Percentiles rank a stretch among this genome's conserved stretches.
phyloP scores from a whole-genome alignment of 2,113 vertebrate species.

The Neopipo cinnamomea region DNA sequence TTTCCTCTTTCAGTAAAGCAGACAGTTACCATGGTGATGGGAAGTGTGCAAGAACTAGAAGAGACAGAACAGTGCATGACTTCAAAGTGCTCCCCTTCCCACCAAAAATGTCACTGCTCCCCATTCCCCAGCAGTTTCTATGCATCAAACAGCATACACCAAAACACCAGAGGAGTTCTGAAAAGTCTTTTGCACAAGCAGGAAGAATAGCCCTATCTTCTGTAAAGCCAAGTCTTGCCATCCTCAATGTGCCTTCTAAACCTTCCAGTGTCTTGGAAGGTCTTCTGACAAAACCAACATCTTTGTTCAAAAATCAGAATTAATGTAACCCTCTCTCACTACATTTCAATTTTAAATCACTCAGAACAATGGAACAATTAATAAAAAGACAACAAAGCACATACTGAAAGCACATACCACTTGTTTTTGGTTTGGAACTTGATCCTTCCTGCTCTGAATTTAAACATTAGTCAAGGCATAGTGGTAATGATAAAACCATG shows the following conservation, averaged over 20 bases:
- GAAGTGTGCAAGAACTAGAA: constrained; percentile 9
- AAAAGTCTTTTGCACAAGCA: neutral
- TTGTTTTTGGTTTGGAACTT: neutral
- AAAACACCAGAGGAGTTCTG: neutral
- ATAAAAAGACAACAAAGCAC: neutral
- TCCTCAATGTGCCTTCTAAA: neutral
- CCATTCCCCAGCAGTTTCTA: neutral
- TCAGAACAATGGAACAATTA: neutral
- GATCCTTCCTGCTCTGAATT: neutral
- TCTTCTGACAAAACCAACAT: neutral
- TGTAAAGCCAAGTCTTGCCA: neutral
- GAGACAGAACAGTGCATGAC: constrained; percentile 49
- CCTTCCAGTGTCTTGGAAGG: neutral
- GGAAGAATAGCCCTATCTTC: neutral
- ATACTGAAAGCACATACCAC: neutral
- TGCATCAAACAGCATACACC: neutral
- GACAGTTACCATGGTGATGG: constrained; percentile 62
- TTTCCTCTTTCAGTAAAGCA: constrained; percentile 38
- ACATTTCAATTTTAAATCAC: neutral
- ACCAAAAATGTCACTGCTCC: constrained; percentile 31
- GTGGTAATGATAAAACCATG: neutral
- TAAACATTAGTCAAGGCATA: neutral
- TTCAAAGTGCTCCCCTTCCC: constrained; percentile 42
- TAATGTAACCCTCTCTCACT: neutral
- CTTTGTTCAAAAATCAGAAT: neutral